Evolutionary conservation across 2,888 invertebrate genomes (phyloP).

Genomic region (Sepiola atlantica): DNA sequence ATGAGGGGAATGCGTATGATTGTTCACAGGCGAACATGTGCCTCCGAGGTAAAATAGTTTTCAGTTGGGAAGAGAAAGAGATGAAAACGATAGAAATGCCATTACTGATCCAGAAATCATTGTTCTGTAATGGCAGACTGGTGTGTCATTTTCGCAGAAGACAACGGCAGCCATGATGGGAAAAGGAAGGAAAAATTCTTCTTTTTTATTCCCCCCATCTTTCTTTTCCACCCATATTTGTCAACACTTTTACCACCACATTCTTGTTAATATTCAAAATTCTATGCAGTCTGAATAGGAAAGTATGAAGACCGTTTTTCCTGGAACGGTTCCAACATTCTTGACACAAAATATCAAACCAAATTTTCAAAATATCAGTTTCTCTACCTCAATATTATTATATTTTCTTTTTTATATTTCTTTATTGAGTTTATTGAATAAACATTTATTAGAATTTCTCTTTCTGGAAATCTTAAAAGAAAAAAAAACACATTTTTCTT

Average conservation of each 20-base stretch:
- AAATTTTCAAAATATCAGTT: background rate
- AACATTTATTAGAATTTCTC: background rate
- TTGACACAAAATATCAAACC: background rate
- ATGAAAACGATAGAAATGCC: background rate
- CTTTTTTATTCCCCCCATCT: background rate
- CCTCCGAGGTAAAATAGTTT: background rate
- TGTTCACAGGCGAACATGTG: conserved; percentile 19
- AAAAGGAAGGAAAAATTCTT: background rate
- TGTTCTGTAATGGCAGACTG: background rate
- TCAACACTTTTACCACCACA: background rate
- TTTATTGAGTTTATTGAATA: background rate
- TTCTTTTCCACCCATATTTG: background rate
- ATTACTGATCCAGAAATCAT: conserved; percentile 6
- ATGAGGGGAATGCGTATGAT: conserved; percentile 32
- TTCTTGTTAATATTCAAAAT: background rate
- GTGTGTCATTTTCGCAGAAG: background rate
- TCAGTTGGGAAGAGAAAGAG: background rate
- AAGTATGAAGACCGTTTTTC: background rate
- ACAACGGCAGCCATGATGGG: background rate
- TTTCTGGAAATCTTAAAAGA: background rate
- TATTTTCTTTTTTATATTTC: background rate
- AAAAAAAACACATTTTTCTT: background rate
- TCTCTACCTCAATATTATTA: background rate
- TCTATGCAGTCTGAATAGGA: background rate
- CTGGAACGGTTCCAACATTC: conserved; percentile 12